Evolutionary conservation across 2,888 invertebrate genomes (phyloP), one percentile per base, ranked within the genome.

Genomic region (Hydrotaea diabolus): DNA sequence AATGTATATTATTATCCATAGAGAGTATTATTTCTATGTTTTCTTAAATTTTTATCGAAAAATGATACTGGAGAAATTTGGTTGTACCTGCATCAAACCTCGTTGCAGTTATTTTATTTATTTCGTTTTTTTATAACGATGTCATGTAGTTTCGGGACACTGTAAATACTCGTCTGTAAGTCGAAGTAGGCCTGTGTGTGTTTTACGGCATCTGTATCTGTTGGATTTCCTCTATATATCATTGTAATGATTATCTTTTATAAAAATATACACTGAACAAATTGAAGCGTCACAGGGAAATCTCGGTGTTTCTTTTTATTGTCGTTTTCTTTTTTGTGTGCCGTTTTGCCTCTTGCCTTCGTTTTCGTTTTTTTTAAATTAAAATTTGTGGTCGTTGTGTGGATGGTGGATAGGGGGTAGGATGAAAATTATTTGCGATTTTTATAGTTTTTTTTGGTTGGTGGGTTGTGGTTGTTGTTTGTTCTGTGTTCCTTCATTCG

Each of bases 201-300:
- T 23, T 57, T 1, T 31, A 49, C 21, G 2, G 31, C 26, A 31
- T n/a, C 57, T 3, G 39, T 15, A 39, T 49, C 13, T 78, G 21
- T 64, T 64, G 71, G 59, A 71, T 77, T 71, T 53, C 36, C 59
- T 23, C 78, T 64, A 69, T 80, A 75, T 80, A 80, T 80, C 80
- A 80, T 75, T 66, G 46, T 59, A 80, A 80, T 69, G 79, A 80
- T 80, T 74, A 80, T 74, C 74, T 39, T 64, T 64, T 36, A 17
- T 36, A 64, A 31, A 57, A 57, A 9, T 39, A 64, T 39, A 43
- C 66, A 76, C 69, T 43, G 21, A 43, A 69, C 77, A 80, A 82
- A 82, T 79, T 85, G 74, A 81, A 84, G 78, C 78, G 77, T 76
- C 81, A 84, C 31, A 71, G 36, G 49, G 66, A 39, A 62, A 74